A percentile compares a stretch with the other conserved stretches of the same genome.
Conservation (phyloP, 1,140 invertebrate genomes). For the Psilanteris sp. region DNA sequence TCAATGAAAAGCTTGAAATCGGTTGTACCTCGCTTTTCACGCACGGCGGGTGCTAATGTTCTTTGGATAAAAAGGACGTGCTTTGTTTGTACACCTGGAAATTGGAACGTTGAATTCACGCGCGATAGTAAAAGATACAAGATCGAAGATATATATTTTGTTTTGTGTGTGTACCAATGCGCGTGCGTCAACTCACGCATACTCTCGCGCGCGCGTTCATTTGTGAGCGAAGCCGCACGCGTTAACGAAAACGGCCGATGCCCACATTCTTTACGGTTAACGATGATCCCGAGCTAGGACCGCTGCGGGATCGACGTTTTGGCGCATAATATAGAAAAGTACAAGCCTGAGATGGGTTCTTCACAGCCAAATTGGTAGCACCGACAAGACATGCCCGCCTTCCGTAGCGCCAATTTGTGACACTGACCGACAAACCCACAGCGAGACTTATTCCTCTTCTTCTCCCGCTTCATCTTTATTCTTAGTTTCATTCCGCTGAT, state of each 20-base stretch:
- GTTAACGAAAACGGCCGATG: constrained; percentile 30
- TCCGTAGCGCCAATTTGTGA: constrained; percentile 71
- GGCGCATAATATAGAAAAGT: constrained; percentile 71
- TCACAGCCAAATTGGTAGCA: constrained; percentile 73
- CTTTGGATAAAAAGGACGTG: constrained; percentile 59
- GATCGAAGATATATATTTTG: constrained; percentile 37
- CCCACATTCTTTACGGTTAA: constrained; percentile 29
- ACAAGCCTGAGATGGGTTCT: constrained; percentile 69
- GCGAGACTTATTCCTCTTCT: constrained; percentile 55
- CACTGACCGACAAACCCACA: constrained; percentile 63
- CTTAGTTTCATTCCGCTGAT: too few relatives aligned
- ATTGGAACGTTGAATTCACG: constrained; percentile 56
- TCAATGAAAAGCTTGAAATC: constrained; percentile 52
- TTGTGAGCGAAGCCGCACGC: constrained; percentile 31
- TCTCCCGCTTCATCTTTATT: background rate
- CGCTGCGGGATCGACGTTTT: constrained; percentile 60
- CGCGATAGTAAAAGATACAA: constrained; percentile 47
- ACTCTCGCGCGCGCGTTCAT: too few relatives aligned
- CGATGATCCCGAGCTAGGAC: constrained; percentile 56
- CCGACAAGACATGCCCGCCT: constrained; percentile 72
- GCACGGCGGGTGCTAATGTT: constrained; percentile 56
- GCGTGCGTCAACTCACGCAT: too few relatives aligned
- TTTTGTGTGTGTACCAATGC: constrained; percentile 13
- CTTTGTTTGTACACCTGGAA: constrained; percentile 74
- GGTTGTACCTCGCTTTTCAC: constrained; percentile 41